Conservation (phyloP, 2,113 vertebrate species). For the Phyllopteryx taeniolatus region DNA sequence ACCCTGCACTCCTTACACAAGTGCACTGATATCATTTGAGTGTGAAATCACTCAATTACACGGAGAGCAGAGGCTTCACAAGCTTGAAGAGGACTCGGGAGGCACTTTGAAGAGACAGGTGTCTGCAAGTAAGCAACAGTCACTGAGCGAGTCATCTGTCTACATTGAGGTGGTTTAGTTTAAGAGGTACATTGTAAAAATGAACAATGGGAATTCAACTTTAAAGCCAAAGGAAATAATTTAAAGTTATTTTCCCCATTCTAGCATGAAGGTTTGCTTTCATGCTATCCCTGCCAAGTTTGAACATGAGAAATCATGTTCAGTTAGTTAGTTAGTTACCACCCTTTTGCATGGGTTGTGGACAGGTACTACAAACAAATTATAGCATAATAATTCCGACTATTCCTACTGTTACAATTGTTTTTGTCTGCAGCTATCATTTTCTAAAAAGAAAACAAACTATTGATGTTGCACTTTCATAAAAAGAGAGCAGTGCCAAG, state of each 20-base stretch:
- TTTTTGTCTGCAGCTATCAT: no score
- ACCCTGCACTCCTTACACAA: not conserved
- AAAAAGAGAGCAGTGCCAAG: no score
- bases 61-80: not conserved
- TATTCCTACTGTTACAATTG: no score
- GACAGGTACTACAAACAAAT: no score
- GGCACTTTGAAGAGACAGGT: not conserved
- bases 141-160: not conserved
- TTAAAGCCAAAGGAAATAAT: not conserved
- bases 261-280: not conserved
- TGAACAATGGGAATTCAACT: not conserved
- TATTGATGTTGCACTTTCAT: no score
- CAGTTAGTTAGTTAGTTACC: no score
- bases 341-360: no score
- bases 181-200: not conserved
- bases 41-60: not conserved
- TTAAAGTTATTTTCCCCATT: not conserved
- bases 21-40: slow-evolving; percentile 28
- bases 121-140: not conserved
- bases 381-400: no score
- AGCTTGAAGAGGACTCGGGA: not conserved
- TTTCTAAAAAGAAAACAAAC: no score
- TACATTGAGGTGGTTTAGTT: not conserved
- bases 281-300: not conserved
- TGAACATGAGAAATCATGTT: no score